Percentiles rank a stretch among this genome's conserved stretches.
Evolutionary conservation across 2,888 invertebrate genomes (phyloP).

Genomic region (Cryptophagus acutangulus): DNA sequence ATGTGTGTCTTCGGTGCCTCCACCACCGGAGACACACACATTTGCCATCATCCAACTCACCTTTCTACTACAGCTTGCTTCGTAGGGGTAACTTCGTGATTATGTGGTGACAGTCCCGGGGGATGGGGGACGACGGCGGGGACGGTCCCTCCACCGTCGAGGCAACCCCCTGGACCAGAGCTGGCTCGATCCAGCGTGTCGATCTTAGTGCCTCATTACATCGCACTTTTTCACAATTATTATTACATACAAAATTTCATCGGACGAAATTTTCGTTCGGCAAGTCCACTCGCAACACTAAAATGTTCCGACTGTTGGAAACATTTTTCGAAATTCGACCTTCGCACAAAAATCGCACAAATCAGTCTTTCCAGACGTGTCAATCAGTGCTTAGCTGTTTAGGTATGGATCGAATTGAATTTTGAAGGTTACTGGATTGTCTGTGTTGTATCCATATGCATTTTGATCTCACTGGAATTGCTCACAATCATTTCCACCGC

Average conservation of each 20-base stretch:
- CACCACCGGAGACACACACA: too few relatives aligned
- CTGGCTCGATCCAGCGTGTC: conserved; percentile 49
- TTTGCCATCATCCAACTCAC: conserved; percentile 49
- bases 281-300: conserved; percentile 6
- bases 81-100: conserved; percentile 69
- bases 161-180: conserved; percentile 66
- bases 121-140: conserved; percentile 58
- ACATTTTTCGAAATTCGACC: background rate
- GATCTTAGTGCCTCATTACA: conserved; percentile 36
- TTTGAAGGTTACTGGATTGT: background rate
- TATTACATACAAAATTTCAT: conserved; percentile 1
- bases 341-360: conserved; percentile 8
- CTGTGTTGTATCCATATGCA: conserved; percentile 2
- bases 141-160: conserved; percentile 70
- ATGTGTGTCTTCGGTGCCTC: too few relatives aligned
- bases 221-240: conserved; percentile 26
- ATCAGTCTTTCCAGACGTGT: background rate
- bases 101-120: conserved; percentile 60
- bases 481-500: too few relatives aligned
- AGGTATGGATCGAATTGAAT: background rate
- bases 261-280: background rate
- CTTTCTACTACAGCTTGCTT: conserved; percentile 81
- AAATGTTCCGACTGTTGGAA: background rate
- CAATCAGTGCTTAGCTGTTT: too few relatives aligned
- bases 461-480: too few relatives aligned